Evolutionary conservation across 2,888 invertebrate species (phyloP), one percentile per base, ranked within the genome.

Genomic region (Pterostichus niger): DNA sequence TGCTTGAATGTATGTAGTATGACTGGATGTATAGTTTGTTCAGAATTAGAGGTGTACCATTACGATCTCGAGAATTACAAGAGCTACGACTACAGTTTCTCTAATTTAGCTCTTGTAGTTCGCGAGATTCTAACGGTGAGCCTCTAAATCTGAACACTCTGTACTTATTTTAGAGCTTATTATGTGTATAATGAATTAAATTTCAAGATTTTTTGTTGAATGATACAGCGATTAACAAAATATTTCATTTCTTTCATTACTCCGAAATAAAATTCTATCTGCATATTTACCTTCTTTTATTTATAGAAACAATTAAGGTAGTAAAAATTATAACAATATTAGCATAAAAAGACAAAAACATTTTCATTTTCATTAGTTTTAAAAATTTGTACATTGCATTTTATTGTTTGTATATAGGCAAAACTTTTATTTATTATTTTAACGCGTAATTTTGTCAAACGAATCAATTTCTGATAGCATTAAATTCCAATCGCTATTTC

Each of bases 401-500:
- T 64, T 6, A 64, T 64, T n/a, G 13, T 64, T 64, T 64, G 64
- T 64, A 64, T 64, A 64, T 64, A 35, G 11, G n/a, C 33, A 9
- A 10, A 56, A 31, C 11, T 15, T 64, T 64, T 64, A 71, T 71
- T 40, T 44, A 44, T 68, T 68, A 68, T 71, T 71, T 71, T 44
- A 71, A 44, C 61, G 9, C 9, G 15, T 56, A 49, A 49, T 49
- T 13, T 11, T 13, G 1, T 31, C 24, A 40, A 40, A 9, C 40
- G 17, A 15, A 6, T 17, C 6, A 11, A 56, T 56, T 56, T 56
- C 6, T 56, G 15, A 56, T 17, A 33, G 35, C 15, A 56, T 64
- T 15, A 61, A 44, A 15, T 71, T 71, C 10, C 68, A 64, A 44
- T 71, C 68, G 68, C 68, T 71, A 71, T 46, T 71, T 46, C 68